These are phyloP conservation scores for Grammomys surdaster DNA, from an alignment of 2,113 vertebrate genomes.

Conservation along the genomic window DNA sequence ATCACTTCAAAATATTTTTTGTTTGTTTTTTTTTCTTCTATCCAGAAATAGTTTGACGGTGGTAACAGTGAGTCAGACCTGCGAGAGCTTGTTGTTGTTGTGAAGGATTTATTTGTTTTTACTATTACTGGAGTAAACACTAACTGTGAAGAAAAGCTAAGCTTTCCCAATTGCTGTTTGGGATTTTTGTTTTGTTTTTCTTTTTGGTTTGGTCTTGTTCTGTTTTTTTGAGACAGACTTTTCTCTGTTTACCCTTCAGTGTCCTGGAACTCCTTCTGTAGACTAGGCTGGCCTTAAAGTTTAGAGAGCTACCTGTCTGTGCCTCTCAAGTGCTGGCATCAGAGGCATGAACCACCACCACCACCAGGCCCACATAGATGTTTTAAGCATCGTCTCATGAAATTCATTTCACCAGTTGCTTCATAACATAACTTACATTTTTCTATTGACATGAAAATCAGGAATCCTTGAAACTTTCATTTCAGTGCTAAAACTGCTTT, in stretches of 20 bases:
- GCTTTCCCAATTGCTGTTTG: background rate
- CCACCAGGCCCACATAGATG: background rate
- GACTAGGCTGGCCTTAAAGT: background rate
- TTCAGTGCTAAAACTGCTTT: background rate
- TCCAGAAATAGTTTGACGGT: conserved; percentile 61
- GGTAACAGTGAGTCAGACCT: background rate
- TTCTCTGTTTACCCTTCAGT: background rate
- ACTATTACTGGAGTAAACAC: conserved; percentile 54
- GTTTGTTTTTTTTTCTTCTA: background rate
- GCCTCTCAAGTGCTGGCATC: background rate
- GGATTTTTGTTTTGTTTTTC: background rate
- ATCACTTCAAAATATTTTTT: conserved; percentile 36
- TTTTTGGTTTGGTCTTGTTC: background rate
- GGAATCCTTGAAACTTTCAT: conserved; percentile 51
- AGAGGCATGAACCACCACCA: background rate
- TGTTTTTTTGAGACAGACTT: background rate
- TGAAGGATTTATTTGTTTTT: background rate
- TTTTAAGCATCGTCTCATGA: background rate
- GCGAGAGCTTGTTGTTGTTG: background rate
- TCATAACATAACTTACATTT: conserved; percentile 20
- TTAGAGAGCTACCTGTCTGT: background rate
- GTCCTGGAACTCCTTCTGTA: background rate
- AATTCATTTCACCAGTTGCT: conserved; percentile 42
- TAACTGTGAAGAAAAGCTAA: conserved; percentile 31
- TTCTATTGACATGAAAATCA: conserved; percentile 23